phyloP scores from a whole-genome alignment of 1,140 invertebrate species.

The Bursaphelenchus mucronatus region DNA sequence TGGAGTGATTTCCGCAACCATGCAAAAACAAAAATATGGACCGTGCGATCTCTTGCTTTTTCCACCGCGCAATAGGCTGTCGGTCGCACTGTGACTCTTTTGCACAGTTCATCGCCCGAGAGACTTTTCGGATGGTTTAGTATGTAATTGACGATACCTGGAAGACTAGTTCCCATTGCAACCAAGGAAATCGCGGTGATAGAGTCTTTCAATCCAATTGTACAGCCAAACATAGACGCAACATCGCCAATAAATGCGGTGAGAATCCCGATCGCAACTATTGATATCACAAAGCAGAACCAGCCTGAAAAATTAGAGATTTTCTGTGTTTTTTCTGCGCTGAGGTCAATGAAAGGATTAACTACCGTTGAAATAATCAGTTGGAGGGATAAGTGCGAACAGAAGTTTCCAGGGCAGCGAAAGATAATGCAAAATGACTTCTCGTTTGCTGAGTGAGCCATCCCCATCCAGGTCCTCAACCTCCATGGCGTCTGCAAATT shows the following conservation, averaged over 20 bases:
- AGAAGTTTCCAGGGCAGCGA: constrained; percentile 96
- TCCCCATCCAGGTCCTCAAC: constrained; percentile 51
- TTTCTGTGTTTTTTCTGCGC: neutral
- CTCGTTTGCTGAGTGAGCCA: constrained; percentile 41
- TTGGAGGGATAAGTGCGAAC: constrained; percentile 94
- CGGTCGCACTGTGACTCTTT: no score
- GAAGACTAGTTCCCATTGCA: constrained; percentile 54
- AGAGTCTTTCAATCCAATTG: constrained; percentile 81
- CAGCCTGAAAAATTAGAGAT: constrained; percentile 68
- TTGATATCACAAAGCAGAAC: constrained; percentile 85
- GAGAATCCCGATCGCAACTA: constrained; percentile 82
- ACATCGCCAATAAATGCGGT: constrained; percentile 93
- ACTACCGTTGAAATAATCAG: constrained; percentile 66
- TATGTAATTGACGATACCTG: constrained; percentile 60
- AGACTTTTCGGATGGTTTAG: no score
- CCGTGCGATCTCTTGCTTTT: no score
- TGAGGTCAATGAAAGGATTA: neutral
- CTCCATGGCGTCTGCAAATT: constrained; percentile 83
- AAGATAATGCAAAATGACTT: constrained; percentile 87
- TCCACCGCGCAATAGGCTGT: no score
- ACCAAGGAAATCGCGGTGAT: constrained; percentile 88
- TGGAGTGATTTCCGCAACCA: no score
- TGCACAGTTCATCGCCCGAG: no score
- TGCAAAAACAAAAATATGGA: neutral
- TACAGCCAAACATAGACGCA: constrained; percentile 92